Evolutionary conservation across 2,797 vertebrate species (phyloP).

Genomic region (Cacajao melanocephalus): DNA sequence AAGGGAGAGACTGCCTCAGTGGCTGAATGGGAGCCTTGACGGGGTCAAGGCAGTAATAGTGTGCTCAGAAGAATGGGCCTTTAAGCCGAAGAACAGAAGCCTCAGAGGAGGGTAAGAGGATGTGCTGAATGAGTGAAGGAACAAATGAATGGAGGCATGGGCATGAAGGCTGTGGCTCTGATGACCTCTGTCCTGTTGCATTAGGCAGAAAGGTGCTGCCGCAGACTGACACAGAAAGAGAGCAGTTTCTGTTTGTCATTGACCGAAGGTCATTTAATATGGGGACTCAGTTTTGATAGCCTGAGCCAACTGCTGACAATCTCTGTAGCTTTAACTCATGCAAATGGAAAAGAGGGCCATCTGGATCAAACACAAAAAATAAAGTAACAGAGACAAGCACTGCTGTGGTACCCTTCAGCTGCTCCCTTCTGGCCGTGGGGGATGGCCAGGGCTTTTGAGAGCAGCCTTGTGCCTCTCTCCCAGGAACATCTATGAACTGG

Average conservation of each 20-base stretch:
- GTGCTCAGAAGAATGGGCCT: background rate
- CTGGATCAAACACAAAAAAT: background rate
- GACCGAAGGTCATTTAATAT: conserved; percentile 10
- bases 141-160: background rate
- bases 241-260: background rate
- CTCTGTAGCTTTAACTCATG: background rate
- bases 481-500: accelerated
- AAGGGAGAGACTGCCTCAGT: background rate
- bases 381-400: background rate
- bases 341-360: background rate
- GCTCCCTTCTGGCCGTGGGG: background rate
- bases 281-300: background rate
- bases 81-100: background rate
- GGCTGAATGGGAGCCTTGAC: background rate
- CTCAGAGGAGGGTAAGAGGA: background rate
- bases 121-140: background rate
- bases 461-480: accelerated
- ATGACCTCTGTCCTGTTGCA: background rate
- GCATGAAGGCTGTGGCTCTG: background rate
- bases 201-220: background rate
- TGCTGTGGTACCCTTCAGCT: background rate
- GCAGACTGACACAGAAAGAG: background rate
- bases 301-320: background rate
- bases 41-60: background rate
- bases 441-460: background rate